phyloP scores from a whole-genome alignment of 1,140 invertebrate species.

The Andrena cerasifolii region DNA sequence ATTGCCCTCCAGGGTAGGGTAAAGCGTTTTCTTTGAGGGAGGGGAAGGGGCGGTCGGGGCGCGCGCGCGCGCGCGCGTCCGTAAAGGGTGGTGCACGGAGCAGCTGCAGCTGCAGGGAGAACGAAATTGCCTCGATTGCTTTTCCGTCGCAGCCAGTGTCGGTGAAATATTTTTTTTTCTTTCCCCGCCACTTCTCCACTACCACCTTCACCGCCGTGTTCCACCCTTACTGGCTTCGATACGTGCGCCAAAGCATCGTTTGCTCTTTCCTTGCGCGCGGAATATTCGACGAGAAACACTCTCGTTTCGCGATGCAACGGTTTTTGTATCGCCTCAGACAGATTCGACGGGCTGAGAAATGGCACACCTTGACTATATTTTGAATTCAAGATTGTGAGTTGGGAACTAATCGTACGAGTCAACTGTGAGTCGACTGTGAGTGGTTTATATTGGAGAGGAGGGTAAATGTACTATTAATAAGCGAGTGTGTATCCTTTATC shows the following conservation, averaged over 20 bases:
- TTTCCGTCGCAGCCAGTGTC: conserved; percentile 52
- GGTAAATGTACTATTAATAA: too few relatives aligned
- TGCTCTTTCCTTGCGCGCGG: conserved; percentile 23
- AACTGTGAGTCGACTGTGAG: too few relatives aligned
- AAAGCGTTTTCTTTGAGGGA: conserved; percentile 56
- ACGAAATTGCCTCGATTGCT: conserved; percentile 68
- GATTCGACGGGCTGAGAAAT: too few relatives aligned
- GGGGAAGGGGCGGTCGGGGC: too few relatives aligned
- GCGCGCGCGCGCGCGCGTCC: background rate
- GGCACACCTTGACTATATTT: too few relatives aligned
- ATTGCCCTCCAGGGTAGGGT: conserved; percentile 51
- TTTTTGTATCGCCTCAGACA: too few relatives aligned
- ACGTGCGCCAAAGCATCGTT: conserved; percentile 49
- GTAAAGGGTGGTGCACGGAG: conserved; percentile 34
- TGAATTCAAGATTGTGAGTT: too few relatives aligned
- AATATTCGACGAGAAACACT: conserved; percentile 26
- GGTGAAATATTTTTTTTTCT: conserved; percentile 57
- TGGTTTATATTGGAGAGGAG: too few relatives aligned
- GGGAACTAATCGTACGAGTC: too few relatives aligned
- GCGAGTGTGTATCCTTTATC: too few relatives aligned
- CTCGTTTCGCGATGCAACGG: background rate
- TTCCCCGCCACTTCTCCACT: background rate
- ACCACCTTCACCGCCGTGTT: background rate
- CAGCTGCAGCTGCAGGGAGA: conserved; percentile 60
- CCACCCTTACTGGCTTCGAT: conserved; percentile 1